Conservation (phyloP, 2,797 vertebrate species). For the Distichodus sexfasciatus region DNA sequence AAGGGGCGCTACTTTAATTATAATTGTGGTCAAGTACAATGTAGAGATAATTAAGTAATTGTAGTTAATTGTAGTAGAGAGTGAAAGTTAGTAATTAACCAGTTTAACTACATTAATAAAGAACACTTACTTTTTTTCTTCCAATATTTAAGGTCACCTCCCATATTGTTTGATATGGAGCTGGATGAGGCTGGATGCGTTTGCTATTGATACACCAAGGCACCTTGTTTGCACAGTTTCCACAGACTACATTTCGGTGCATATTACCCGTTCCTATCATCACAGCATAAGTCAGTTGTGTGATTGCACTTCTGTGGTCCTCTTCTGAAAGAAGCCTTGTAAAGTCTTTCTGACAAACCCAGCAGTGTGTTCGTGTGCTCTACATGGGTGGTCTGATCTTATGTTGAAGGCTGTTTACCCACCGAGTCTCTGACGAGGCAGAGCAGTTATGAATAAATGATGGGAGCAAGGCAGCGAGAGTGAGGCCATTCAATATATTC, state of each 20-base stretch:
- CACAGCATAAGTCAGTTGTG: neutral
- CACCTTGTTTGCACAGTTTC: neutral
- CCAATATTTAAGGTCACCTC: no score
- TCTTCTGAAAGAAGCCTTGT: neutral
- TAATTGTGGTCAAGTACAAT: no score
- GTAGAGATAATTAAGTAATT: no score
- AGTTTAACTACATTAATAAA: no score
- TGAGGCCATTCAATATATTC: neutral
- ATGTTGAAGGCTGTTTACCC: constrained; percentile 4
- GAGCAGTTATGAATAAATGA: constrained; percentile 15
- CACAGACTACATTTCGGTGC: neutral
- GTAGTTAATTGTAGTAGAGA: no score
- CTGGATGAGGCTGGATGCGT: no score
- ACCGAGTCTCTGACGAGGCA: neutral
- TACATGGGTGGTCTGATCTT: neutral
- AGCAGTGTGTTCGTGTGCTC: neutral
- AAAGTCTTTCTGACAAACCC: neutral
- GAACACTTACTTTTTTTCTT: no score
- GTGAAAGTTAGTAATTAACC: no score
- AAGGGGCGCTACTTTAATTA: no score
- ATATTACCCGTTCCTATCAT: neutral
- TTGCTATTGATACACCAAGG: neutral
- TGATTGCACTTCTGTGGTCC: neutral
- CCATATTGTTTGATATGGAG: no score
- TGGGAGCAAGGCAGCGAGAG: neutral